phyloP scores from a whole-genome alignment of 2,888 invertebrate genomes.

The Pseudococcus jackbeardsleyi region DNA sequence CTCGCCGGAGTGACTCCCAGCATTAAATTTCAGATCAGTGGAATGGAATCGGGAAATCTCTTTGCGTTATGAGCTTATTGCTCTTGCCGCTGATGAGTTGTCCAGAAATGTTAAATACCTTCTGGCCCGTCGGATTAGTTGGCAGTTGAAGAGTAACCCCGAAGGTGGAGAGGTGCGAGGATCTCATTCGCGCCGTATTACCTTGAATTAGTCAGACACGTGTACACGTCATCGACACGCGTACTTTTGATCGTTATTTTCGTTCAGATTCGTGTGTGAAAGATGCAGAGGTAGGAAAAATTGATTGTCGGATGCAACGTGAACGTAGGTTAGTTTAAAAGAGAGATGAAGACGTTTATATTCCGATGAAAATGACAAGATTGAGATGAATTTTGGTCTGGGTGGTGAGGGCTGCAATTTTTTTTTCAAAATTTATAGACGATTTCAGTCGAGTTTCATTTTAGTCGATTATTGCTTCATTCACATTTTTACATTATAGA shows the following conservation, averaged over 20 bases:
- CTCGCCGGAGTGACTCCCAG: neutral
- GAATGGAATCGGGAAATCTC: neutral
- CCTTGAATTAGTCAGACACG: conserved; percentile 21
- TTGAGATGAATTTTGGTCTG: too few relatives aligned
- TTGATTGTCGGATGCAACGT: neutral
- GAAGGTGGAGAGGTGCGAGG: neutral
- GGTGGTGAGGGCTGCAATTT: too few relatives aligned
- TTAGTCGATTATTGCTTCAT: too few relatives aligned
- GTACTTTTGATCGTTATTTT: conserved; percentile 26
- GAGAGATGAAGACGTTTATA: neutral
- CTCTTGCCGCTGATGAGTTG: neutral
- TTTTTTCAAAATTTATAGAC: too few relatives aligned
- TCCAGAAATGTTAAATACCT: conserved; percentile 18
- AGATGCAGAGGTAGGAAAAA: neutral
- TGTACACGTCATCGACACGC: conserved; percentile 33
- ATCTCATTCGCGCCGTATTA: neutral
- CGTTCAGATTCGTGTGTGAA: neutral
- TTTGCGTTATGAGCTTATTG: conserved; percentile 4
- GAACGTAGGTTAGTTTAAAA: neutral
- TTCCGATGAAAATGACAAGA: neutral
- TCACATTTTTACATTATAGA: too few relatives aligned
- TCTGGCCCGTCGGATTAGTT: neutral
- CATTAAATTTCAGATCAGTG: neutral
- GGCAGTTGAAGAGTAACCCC: neutral
- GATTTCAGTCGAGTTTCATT: too few relatives aligned